These are phyloP conservation scores for Mixornis gularis DNA, from an alignment of 2,113 vertebrate genomes.

Conservation along the genomic window DNA sequence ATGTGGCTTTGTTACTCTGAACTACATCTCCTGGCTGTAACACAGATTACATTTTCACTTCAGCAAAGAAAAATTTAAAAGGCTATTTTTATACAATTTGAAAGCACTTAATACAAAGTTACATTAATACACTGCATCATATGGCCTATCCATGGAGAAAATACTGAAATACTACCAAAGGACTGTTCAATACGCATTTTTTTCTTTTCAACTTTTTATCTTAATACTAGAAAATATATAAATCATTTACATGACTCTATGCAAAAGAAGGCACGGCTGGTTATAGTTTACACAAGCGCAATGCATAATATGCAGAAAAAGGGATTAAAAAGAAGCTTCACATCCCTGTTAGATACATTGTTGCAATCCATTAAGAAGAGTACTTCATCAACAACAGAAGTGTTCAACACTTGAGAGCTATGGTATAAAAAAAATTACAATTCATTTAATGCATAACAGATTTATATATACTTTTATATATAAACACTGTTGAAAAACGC, in stretches of 20 bases:
- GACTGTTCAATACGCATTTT: conserved; percentile 76
- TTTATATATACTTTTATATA: conserved; percentile 75
- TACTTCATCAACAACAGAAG: conserved; percentile 74
- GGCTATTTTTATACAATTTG: conserved; percentile 74
- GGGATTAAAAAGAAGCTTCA: conserved; percentile 71
- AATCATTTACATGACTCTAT: conserved; percentile 85
- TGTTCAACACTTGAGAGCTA: conserved; percentile 79
- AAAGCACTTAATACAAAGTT: conserved; percentile 85
- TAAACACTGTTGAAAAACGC: conserved; percentile 74
- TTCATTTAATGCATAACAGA: conserved; percentile 79
- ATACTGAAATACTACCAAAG: conserved; percentile 75
- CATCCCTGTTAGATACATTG: conserved; percentile 74
- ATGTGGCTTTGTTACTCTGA: conserved; percentile 61
- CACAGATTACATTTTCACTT: conserved; percentile 37
- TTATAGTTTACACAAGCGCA: conserved; percentile 85
- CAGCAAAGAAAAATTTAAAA: conserved; percentile 74
- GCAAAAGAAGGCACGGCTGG: conserved; percentile 93
- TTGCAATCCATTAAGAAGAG: conserved; percentile 69
- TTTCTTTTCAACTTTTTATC: conserved; percentile 74
- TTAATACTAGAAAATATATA: conserved; percentile 85
- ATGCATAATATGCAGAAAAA: conserved; percentile 79
- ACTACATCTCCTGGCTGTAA: conserved; percentile 51
- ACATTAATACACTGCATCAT: conserved; percentile 69
- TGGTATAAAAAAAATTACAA: conserved; percentile 74
- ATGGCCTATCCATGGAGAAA: conserved; percentile 71